These are phyloP conservation scores for Myotis planiceps DNA, from an alignment of 2,797 vertebrate genomes.

Conservation along the genomic window DNA sequence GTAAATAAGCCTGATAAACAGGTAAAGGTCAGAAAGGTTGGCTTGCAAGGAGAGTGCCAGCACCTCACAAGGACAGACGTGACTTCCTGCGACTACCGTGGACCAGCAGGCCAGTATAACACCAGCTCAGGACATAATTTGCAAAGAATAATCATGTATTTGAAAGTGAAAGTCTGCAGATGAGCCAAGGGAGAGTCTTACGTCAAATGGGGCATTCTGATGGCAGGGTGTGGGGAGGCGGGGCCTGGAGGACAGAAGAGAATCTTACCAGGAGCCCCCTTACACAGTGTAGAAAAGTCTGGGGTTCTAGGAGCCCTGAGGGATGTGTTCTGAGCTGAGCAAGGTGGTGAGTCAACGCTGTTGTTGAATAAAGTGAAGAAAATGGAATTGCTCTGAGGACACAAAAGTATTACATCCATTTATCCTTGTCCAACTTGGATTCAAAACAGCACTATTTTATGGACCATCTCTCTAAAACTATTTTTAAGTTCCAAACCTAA, in stretches of 20 bases:
- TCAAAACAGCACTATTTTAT: slow-evolving; percentile 56
- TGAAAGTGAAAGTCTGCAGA: slow-evolving; percentile 32
- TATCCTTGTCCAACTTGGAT: slow-evolving; percentile 65
- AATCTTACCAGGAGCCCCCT: background rate
- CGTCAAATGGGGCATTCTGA: background rate
- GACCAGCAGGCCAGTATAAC: background rate
- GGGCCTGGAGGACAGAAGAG: background rate
- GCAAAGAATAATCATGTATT: background rate
- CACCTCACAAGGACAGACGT: background rate
- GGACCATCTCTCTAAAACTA: slow-evolving; percentile 25
- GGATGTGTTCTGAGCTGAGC: background rate
- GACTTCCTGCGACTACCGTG: background rate
- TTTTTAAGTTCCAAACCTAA: slow-evolving; percentile 70
- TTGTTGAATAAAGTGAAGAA: slow-evolving; percentile 7
- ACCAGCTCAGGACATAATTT: background rate
- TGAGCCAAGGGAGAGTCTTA: background rate
- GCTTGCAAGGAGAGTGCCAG: background rate
- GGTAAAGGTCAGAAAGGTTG: background rate
- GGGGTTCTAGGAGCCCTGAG: background rate
- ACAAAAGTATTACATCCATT: slow-evolving; percentile 47
- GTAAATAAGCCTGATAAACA: background rate
- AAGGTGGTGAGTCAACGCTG: background rate
- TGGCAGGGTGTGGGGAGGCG: too few relatives aligned
- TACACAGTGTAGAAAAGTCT: background rate
- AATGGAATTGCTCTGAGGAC: slow-evolving; percentile 46